phyloP scores from a whole-genome alignment of 2,797 vertebrate species.

The Chaetodon trifasciatus region DNA sequence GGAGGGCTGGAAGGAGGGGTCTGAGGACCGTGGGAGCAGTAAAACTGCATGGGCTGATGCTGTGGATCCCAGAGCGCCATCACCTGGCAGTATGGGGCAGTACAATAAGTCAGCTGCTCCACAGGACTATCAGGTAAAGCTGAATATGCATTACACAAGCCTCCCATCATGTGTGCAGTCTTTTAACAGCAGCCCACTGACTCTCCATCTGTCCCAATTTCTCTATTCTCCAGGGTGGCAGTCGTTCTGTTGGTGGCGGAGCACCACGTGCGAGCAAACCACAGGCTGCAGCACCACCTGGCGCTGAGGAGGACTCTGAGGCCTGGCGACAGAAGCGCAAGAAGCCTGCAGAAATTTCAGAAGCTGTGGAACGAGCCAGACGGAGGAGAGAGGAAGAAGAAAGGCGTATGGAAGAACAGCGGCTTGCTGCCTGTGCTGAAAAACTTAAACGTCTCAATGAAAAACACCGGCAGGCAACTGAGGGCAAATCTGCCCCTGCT shows the following conservation, averaged over 20 bases:
- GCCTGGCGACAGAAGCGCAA: constrained; percentile 97
- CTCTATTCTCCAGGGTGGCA: constrained; percentile 52
- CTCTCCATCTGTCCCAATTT: not conserved
- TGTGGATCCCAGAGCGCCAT: constrained; percentile 84
- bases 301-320: constrained; percentile 92
- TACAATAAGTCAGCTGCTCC: constrained; percentile 85
- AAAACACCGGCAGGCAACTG: constrained; percentile 86
- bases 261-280: constrained; percentile 80
- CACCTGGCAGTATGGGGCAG: constrained; percentile 81
- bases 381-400: constrained; percentile 96
- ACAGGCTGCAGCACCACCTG: constrained; percentile 75
- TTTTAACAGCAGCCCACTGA: not conserved
- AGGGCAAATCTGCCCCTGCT: constrained; percentile 65
- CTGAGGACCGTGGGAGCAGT: constrained; percentile 84
- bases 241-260: constrained; percentile 78
- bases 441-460: constrained; percentile 97
- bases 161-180: not conserved
- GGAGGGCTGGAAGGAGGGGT: constrained; percentile 88
- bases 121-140: constrained; percentile 90
- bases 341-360: constrained; percentile 93
- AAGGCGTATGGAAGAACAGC: constrained; percentile 95
- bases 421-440: constrained; percentile 97
- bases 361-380: constrained; percentile 95
- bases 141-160: not conserved
- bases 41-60: constrained; percentile 82